phyloP scores from a whole-genome alignment of 2,888 invertebrate genomes.

The Cantharis nigra region DNA sequence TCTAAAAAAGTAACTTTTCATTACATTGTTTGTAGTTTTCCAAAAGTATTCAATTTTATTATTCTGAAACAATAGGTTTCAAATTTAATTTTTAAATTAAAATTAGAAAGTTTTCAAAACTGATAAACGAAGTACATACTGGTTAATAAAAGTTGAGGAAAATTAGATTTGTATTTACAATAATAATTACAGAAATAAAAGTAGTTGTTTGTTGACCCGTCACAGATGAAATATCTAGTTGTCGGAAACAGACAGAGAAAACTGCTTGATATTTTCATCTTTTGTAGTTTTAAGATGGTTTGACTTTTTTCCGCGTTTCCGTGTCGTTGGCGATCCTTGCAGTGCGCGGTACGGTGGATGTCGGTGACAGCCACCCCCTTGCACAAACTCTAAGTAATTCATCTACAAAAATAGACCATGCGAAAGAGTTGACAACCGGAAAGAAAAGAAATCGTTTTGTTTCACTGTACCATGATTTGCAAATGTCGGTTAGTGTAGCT shows the following conservation, averaged over 20 bases:
- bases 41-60: neutral
- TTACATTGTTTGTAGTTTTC: neutral
- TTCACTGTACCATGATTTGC: neutral
- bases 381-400: conserved; percentile 15
- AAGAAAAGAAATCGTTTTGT: conserved; percentile 22
- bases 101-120: neutral
- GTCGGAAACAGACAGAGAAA: conserved; percentile 26
- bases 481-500: neutral
- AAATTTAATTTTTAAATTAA: neutral
- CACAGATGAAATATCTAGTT: conserved; percentile 25
- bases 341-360: conserved; percentile 17
- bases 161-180: neutral
- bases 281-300: conserved; percentile 19
- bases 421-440: conserved; percentile 16
- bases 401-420: conserved; percentile 24
- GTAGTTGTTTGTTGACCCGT: conserved; percentile 15
- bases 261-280: conserved; percentile 12
- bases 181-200: neutral
- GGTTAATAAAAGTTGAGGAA: no score
- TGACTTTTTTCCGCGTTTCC: conserved; percentile 22
- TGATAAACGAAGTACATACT: neutral
- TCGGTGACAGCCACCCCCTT: conserved; percentile 21
- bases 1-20: neutral
- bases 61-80: neutral
- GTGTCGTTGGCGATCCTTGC: conserved; percentile 24